Evolutionary conservation across 2,113 vertebrate species (phyloP).

Genomic region (Cebidichthys violaceus): DNA sequence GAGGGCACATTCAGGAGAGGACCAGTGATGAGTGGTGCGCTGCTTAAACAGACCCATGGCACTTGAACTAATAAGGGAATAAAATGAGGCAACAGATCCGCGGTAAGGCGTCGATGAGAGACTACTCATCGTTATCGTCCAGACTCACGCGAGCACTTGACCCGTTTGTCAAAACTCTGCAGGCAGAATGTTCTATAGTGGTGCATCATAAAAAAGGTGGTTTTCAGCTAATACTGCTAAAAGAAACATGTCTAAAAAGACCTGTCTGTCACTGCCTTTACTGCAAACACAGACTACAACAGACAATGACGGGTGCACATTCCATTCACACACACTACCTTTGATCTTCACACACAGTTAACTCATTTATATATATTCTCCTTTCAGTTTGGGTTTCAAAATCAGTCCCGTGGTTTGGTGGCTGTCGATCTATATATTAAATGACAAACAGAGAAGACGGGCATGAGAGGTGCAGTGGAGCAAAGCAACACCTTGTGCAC

Average conservation of each 20-base stretch:
- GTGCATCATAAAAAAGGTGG: neutral
- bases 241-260: constrained; percentile 16
- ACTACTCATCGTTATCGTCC: constrained; percentile 6
- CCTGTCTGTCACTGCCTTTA: neutral
- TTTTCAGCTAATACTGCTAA: neutral
- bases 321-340: neutral
- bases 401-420: constrained; percentile 5
- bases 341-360: neutral
- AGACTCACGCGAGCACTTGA: constrained; percentile 12
- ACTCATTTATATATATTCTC: neutral
- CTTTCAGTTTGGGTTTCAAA: constrained; percentile 17
- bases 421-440: constrained; percentile 24
- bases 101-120: constrained; percentile 55
- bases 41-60: constrained; percentile 43
- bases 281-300: neutral
- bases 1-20: constrained; percentile 13
- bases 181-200: constrained; percentile 20
- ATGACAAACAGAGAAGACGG: constrained; percentile 43
- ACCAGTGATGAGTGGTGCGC: constrained; percentile 6
- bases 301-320: constrained; percentile 17
- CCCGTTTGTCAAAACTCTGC: constrained; percentile 18
- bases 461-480: constrained; percentile 33
- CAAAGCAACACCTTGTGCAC: constrained; percentile 10
- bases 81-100: constrained; percentile 39
- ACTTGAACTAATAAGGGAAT: constrained; percentile 46